phyloP scores from a whole-genome alignment of 2,113 vertebrate species.

The Chaenocephalus aceratus region DNA sequence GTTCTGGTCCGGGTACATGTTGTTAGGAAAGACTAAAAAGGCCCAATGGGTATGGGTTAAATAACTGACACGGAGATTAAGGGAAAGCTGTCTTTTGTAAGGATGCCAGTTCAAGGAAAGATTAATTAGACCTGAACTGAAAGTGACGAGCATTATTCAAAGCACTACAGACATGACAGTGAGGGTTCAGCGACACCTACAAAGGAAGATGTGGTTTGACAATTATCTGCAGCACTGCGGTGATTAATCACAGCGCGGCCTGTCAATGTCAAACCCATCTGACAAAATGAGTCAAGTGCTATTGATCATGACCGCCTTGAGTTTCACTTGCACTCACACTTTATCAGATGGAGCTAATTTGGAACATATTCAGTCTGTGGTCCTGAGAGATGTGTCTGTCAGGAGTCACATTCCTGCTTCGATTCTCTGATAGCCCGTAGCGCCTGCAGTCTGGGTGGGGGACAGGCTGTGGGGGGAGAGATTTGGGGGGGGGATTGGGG shows the following conservation, averaged over 20 bases:
- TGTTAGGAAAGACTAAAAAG: not conserved
- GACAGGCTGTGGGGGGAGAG: slow-evolving; percentile 47
- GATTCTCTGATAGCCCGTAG: slow-evolving; percentile 77
- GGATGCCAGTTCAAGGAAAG: slow-evolving; percentile 34
- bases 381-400: slow-evolving; percentile 79
- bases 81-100: slow-evolving; percentile 45
- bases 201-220: slow-evolving; percentile 74
- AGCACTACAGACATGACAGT: slow-evolving; percentile 58
- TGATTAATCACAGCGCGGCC: slow-evolving; percentile 70
- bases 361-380: slow-evolving; percentile 79
- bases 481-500: slow-evolving; percentile 24
- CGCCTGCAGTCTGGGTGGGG: slow-evolving; percentile 69
- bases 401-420: slow-evolving; percentile 80
- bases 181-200: slow-evolving; percentile 68
- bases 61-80: slow-evolving; percentile 53
- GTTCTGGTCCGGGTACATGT: slow-evolving; percentile 42
- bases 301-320: slow-evolving; percentile 78
- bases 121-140: slow-evolving; percentile 54
- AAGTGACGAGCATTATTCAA: slow-evolving; percentile 56
- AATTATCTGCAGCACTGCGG: slow-evolving; percentile 67
- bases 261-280: slow-evolving; percentile 70
- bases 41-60: slow-evolving; percentile 12
- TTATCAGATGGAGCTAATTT: slow-evolving; percentile 83
- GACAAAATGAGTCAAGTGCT: slow-evolving; percentile 72
- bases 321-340: slow-evolving; percentile 80